Evolutionary conservation across 2,797 vertebrate genomes (phyloP), one percentile per base, ranked within the genome.

Genomic region (Micropoecilia bifurca): DNA sequence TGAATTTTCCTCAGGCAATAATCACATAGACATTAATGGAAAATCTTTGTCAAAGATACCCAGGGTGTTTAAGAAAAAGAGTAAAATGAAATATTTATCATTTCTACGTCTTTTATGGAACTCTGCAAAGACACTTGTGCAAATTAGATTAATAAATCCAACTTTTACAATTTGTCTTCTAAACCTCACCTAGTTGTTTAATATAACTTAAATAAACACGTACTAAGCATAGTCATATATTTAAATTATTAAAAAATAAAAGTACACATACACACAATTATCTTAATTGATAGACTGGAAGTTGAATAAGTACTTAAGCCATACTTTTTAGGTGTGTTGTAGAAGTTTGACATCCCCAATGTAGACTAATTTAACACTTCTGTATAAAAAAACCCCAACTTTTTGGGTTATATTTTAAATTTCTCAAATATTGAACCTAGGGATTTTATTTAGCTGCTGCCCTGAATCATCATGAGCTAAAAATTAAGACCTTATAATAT

Each of bases 11-110:
- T 87, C 88, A 88, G 82, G 89, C 85, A 91, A 91, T 93, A 93
- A 93, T 94, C 90, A 91, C 83, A 81, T 69, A 73, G 83, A 92
- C 86, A 94, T 91, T 91, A 89, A 80, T 79, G 75, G 77, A 74
- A 89, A 85, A 88, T 74, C 79, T 87, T 71, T 79, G 82, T 77
- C 78, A 89, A 85, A 87, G 71, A 86, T 84, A 80, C 71, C 41
- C 41, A 41, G 66, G 8, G 61, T 69, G 36, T 33, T 75, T 7
- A 6, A 28, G 12, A 46, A 45, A 45, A 10, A 41, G 20, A 39
- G 22, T 39, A 74, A 53, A 47, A 66, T 66, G 13, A 36, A 69
- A 41, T 41, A 25, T 69, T 14, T 43, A 43, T 43, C 12, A n/a
- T 41, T 69, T 25, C 66, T 69, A 6, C 22, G 20, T 68, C 3